phyloP scores from a whole-genome alignment of 1,140 invertebrate species.

The Pseudoatta argentina region DNA sequence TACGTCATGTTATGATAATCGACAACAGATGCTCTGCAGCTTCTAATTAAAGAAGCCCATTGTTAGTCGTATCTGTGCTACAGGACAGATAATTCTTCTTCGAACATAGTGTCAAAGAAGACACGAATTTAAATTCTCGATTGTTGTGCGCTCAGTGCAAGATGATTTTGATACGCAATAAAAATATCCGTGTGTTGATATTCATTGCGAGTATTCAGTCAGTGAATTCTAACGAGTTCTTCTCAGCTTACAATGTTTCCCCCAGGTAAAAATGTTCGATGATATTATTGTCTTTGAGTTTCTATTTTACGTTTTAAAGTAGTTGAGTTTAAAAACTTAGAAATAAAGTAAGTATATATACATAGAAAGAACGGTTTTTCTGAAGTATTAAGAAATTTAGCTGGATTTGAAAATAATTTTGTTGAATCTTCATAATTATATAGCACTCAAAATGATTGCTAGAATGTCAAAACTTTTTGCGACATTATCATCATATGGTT shows the following conservation, averaged over 20 bases:
- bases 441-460: no score
- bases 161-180: constrained; percentile 54
- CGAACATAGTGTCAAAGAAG: neutral
- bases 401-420: no score
- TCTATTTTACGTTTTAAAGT: neutral
- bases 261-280: constrained; percentile 52
- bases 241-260: neutral
- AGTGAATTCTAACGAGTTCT: constrained; percentile 35
- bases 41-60: constrained; percentile 71
- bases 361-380: no score
- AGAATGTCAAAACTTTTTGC: no score
- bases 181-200: constrained; percentile 40
- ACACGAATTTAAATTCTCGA: constrained; percentile 5
- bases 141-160: constrained; percentile 1
- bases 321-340: neutral
- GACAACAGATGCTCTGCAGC: constrained; percentile 78
- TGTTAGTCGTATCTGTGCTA: constrained; percentile 67
- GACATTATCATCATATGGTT: no score
- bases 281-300: neutral
- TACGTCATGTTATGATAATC: constrained; percentile 79
- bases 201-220: constrained; percentile 38
- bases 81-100: constrained; percentile 49
- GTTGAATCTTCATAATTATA: no score
- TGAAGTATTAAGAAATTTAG: no score
- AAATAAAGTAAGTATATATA: neutral